Percentiles rank a stretch among this genome's conserved stretches.
phyloP scores from a whole-genome alignment of 2,797 vertebrate species.

The Alosa sapidissima region DNA sequence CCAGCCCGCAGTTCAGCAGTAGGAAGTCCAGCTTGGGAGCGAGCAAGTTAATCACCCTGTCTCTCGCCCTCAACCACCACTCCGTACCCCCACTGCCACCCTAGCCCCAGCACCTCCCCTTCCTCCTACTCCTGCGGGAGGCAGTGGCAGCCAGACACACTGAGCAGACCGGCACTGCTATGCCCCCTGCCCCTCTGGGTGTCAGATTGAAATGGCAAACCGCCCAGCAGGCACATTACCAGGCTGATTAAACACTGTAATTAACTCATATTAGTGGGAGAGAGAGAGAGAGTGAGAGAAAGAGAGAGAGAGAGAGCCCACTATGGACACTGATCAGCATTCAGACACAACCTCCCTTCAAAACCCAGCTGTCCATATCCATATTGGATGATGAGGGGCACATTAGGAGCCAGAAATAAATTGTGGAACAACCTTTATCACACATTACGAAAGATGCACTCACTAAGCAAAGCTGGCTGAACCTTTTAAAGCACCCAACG shows the following conservation, averaged over 20 bases:
- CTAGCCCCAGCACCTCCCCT: neutral
- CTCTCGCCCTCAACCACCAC: conserved; percentile 21
- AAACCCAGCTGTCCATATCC: conserved; percentile 50
- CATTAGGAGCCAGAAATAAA: conserved; percentile 49
- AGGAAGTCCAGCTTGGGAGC: conserved; percentile 11
- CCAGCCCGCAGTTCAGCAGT: neutral
- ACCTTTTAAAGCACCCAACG: neutral
- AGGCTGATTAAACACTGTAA: conserved; percentile 79
- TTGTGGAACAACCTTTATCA: conserved; percentile 37
- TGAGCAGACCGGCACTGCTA: conserved; percentile 39
- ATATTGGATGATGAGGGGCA: conserved; percentile 51
- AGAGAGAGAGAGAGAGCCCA: conserved; percentile 44
- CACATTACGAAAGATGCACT: conserved; percentile 36
- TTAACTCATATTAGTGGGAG: conserved; percentile 72
- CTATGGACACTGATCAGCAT: conserved; percentile 39
- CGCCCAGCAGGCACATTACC: conserved; percentile 70
- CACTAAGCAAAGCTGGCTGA: conserved; percentile 5
- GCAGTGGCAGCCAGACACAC: conserved; percentile 39
- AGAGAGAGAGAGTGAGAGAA: neutral
- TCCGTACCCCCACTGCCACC: neutral
- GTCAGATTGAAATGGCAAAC: conserved; percentile 66
- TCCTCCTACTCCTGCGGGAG: neutral
- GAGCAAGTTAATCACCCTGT: conserved; percentile 42
- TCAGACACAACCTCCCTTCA: conserved; percentile 41
- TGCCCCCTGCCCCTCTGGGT: conserved; percentile 59